Conservation (phyloP, 1,140 invertebrate species). For the Nasonia giraulti region DNA sequence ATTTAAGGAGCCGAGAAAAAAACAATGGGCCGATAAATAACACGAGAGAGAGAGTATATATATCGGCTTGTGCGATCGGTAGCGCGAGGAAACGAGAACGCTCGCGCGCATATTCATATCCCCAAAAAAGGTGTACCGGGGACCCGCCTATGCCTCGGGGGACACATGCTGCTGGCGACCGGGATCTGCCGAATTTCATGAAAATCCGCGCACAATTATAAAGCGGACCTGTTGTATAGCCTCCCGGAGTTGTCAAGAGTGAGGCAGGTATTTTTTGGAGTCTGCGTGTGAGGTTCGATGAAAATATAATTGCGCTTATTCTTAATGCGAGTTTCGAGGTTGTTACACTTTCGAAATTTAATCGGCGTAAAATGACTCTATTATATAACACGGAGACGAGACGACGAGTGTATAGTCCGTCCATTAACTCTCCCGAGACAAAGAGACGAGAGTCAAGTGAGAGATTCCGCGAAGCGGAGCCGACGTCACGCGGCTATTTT, state of each 20-base stretch:
- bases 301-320: background rate
- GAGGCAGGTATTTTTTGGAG: background rate
- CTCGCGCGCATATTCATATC: background rate
- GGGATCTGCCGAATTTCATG: slow-evolving; percentile 38
- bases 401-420: too few species aligned
- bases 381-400: background rate
- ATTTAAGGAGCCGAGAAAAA: background rate
- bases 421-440: background rate
- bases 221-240: slow-evolving; percentile 3
- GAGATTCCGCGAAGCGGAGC: background rate
- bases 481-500: background rate
- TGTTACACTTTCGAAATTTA: background rate
- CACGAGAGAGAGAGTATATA: background rate
- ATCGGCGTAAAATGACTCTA: background rate
- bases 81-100: background rate
- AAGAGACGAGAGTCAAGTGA: background rate
- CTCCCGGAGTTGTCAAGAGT: background rate
- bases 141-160: background rate
- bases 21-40: slow-evolving; percentile 29
- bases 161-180: slow-evolving; percentile 16
- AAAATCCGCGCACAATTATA: slow-evolving; percentile 42
- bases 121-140: background rate
- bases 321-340: background rate
- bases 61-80: background rate
- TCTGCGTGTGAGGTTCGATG: too few species aligned